Evolutionary conservation across 2,113 vertebrate species (phyloP).

Genomic region (Dipodomys spectabilis): DNA sequence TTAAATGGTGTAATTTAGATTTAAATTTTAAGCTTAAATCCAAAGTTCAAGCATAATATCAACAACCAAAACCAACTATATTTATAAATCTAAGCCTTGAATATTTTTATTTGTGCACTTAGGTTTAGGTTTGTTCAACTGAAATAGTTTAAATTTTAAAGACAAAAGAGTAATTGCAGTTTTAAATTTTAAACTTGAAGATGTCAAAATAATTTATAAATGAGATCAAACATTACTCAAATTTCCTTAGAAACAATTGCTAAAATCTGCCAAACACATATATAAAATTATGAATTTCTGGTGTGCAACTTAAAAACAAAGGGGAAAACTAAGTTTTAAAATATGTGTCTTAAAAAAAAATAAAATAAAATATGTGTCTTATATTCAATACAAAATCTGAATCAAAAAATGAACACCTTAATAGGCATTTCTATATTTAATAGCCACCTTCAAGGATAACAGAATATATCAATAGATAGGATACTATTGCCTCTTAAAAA

Average conservation of each 20-base stretch:
- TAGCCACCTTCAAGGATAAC: background rate
- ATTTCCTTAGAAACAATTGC: background rate
- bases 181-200: conserved; percentile 33
- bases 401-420: background rate
- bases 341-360: background rate
- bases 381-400: conserved; percentile 32
- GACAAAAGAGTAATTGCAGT: background rate
- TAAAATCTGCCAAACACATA: conserved; percentile 24
- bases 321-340: background rate
- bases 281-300: conserved; percentile 38
- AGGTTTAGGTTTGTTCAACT: background rate
- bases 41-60: conserved; percentile 19
- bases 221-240: background rate
- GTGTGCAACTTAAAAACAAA: conserved; percentile 18
- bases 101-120: background rate
- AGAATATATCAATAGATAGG: background rate
- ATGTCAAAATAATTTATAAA: conserved; percentile 24
- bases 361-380: background rate
- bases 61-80: conserved; percentile 3
- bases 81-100: background rate
- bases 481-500: background rate
- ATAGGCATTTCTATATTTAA: conserved; percentile 1
- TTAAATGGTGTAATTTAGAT: conserved; percentile 25
- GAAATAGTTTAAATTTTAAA: conserved; percentile 24
- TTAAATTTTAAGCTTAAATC: conserved; percentile 55